Percentiles rank a stretch among this genome's conserved stretches.
These are phyloP conservation scores for Amphilophus citrinellus DNA, from an alignment of 2,113 vertebrate genomes.

Conservation along the genomic window DNA sequence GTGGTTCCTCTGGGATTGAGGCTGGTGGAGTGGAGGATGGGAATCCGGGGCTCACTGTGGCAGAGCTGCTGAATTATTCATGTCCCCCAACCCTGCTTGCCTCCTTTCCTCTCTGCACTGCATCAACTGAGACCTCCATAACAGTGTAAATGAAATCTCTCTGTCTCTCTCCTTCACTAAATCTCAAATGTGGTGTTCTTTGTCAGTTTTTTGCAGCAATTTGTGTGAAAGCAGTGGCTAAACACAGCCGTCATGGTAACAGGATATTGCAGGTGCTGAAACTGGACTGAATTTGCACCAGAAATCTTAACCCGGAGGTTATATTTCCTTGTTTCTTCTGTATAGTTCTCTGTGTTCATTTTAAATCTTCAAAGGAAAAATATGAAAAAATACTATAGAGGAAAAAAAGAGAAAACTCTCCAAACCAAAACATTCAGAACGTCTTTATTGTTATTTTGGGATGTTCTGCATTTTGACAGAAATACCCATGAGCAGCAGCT, in stretches of 20 bases:
- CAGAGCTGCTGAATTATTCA: slow-evolving; percentile 73
- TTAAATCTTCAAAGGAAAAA: not conserved
- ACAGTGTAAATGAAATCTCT: slow-evolving; percentile 43
- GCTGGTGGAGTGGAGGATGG: slow-evolving; percentile 68
- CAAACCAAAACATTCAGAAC: not conserved
- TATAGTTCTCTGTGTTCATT: not conserved
- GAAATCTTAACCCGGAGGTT: not conserved
- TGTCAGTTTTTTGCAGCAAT: slow-evolving; percentile 17
- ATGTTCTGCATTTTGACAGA: not conserved
- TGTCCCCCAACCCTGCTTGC: slow-evolving; percentile 45
- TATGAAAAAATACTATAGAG: not conserved
- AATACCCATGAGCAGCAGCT: not conserved
- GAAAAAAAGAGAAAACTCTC: not conserved
- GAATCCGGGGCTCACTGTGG: slow-evolving; percentile 66
- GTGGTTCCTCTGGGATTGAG: slow-evolving; percentile 51
- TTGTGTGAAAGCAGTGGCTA: not conserved
- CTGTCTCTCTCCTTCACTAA: slow-evolving; percentile 49
- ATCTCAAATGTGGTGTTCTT: slow-evolving; percentile 48
- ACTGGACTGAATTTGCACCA: not conserved
- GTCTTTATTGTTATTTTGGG: not conserved
- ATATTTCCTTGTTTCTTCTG: not conserved
- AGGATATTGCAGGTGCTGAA: not conserved
- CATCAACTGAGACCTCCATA: slow-evolving; percentile 56
- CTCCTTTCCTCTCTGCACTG: slow-evolving; percentile 58
- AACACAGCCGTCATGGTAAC: not conserved